Conservation (phyloP, 2,113 vertebrate species). For the Phaethon lepturus region DNA sequence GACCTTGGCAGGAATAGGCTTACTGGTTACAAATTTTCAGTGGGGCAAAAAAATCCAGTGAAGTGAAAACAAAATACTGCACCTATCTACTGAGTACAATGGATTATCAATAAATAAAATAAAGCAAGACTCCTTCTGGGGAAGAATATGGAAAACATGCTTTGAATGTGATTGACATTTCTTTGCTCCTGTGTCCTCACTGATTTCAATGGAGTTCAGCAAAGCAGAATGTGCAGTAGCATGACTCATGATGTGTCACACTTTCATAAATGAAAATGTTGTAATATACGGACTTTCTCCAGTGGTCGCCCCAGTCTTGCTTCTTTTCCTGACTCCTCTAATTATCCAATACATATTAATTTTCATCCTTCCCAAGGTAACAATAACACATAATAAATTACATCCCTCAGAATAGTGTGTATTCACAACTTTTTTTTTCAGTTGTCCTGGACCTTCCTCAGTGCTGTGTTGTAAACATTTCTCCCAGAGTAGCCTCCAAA, state of each 20-base stretch:
- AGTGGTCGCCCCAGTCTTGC: neutral
- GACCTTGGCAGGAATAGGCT: slow-evolving; percentile 45
- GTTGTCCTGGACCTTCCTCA: neutral
- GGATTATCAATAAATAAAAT: neutral
- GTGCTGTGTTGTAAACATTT: neutral
- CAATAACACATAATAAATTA: neutral
- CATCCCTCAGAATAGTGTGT: neutral
- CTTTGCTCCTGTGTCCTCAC: neutral
- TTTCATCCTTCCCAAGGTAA: neutral
- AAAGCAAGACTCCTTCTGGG: neutral
- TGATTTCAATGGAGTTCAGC: neutral
- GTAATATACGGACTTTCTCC: neutral
- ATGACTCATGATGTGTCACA: neutral
- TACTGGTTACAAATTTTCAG: slow-evolving; percentile 54
- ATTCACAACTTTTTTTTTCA: neutral
- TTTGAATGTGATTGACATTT: neutral
- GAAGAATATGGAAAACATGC: neutral
- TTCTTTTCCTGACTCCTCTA: neutral
- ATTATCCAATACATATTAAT: neutral
- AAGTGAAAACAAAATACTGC: slow-evolving; percentile 38
- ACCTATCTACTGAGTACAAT: neutral
- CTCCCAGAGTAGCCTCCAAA: neutral
- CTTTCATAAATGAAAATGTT: neutral
- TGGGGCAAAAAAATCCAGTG: neutral
- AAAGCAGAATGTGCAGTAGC: neutral